Conservation (phyloP, 2,113 vertebrate species). For the Caranx ignobilis region DNA sequence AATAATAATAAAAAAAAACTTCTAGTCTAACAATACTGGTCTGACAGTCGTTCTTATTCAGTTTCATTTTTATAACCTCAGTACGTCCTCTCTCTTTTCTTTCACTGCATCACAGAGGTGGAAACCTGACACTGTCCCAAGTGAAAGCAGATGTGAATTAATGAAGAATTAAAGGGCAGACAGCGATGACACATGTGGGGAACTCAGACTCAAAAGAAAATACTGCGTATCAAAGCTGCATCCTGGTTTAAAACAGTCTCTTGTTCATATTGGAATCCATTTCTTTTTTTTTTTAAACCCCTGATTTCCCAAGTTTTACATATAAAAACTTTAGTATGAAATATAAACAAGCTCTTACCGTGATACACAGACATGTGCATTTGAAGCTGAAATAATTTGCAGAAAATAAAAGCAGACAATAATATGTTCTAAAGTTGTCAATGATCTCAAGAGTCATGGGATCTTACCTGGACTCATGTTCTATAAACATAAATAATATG, state of each 20-base stretch:
- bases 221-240: slow-evolving; percentile 66
- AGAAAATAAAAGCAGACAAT: slow-evolving; percentile 82
- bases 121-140: slow-evolving; percentile 54
- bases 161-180: slow-evolving; percentile 71
- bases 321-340: slow-evolving; percentile 92
- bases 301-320: slow-evolving; percentile 86
- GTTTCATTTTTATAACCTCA: slow-evolving; percentile 77
- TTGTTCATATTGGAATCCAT: slow-evolving; percentile 50
- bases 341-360: slow-evolving; percentile 93
- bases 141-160: slow-evolving; percentile 72
- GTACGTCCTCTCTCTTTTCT: slow-evolving; percentile 61
- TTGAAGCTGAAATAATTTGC: slow-evolving; percentile 73
- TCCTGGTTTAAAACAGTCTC: slow-evolving; percentile 66
- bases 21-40: slow-evolving; percentile 91
- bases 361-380: slow-evolving; percentile 84
- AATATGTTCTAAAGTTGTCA: slow-evolving; percentile 85
- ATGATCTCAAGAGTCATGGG: slow-evolving; percentile 29
- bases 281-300: slow-evolving; percentile 23
- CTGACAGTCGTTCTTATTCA: slow-evolving; percentile 87
- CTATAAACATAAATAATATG: slow-evolving; percentile 85
- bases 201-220: slow-evolving; percentile 46
- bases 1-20: slow-evolving; percentile 89
- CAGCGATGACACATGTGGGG: slow-evolving; percentile 34
- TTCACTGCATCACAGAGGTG: slow-evolving; percentile 83
- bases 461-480: slow-evolving; percentile 73